Conservation (phyloP, 2,888 invertebrate species). For the Osedax fenrisi region DNA sequence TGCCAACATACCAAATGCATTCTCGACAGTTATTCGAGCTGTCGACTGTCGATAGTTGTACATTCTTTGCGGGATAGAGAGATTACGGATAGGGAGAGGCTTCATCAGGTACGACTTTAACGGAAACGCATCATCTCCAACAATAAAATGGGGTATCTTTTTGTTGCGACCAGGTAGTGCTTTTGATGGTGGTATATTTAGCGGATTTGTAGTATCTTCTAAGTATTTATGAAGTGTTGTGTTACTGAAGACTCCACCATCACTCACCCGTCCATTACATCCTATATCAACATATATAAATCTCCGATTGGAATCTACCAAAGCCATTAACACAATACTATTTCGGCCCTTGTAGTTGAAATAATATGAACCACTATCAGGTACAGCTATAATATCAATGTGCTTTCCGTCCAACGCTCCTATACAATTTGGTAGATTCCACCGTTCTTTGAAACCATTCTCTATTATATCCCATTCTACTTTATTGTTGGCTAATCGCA, state of each 20-base stretch:
- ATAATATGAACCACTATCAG: conserved; percentile 1
- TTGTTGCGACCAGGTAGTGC: conserved; percentile 6
- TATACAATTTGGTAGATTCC: conserved; percentile 29
- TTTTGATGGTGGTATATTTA: conserved; percentile 29
- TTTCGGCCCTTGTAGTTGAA: conserved; percentile 27
- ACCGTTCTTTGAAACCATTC: conserved; percentile 16
- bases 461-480: conserved; percentile 22
- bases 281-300: conserved; percentile 32
- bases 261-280: conserved; percentile 30
- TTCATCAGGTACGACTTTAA: conserved; percentile 26
- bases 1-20: conserved; percentile 26
- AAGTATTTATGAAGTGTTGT: conserved; percentile 22
- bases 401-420: conserved; percentile 31
- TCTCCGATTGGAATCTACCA: conserved; percentile 27
- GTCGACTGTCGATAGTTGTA: conserved; percentile 22
- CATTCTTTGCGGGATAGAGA: background rate
- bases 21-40: conserved; percentile 12
- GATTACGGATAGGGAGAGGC: background rate
- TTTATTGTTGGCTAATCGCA: too few relatives aligned
- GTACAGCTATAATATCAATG: conserved; percentile 3
- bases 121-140: conserved; percentile 31
- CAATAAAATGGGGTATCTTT: conserved; percentile 27
- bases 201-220: background rate
- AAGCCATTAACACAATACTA: conserved; percentile 27
- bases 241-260: conserved; percentile 33